Percentiles rank a stretch among this genome's conserved stretches.
phyloP scores from a whole-genome alignment of 2,888 invertebrate species.

The Parnassius apollo region DNA sequence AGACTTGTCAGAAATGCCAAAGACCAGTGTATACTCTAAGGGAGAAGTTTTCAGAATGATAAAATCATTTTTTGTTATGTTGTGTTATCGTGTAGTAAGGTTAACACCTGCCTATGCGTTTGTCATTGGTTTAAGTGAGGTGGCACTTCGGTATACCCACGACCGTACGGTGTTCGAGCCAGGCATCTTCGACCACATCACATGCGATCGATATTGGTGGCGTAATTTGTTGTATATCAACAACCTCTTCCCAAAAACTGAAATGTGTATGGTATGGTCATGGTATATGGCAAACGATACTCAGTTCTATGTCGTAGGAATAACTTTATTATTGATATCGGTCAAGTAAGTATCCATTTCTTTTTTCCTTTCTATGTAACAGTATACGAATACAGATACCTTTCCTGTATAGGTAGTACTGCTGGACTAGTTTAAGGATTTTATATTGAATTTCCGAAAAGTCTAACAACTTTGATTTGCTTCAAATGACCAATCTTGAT shows the following conservation, averaged over 20 bases:
- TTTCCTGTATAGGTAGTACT: too few species aligned
- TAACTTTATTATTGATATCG: constrained; percentile 83
- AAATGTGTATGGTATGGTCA: constrained; percentile 91
- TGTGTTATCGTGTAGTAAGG: constrained; percentile 83
- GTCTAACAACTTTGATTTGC: too few species aligned
- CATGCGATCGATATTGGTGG: constrained; percentile 92
- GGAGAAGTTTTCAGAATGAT: constrained; percentile 61
- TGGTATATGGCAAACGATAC: constrained; percentile 92
- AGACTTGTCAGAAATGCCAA: constrained; percentile 64
- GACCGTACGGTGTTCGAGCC: constrained; percentile 88
- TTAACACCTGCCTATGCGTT: constrained; percentile 91
- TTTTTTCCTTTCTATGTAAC: too few species aligned
- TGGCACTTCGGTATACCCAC: constrained; percentile 86
- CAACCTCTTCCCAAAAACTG: constrained; percentile 87
- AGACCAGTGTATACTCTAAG: constrained; percentile 54
- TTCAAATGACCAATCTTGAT: too few species aligned
- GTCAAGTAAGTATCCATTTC: constrained; percentile 80
- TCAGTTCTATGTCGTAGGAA: constrained; percentile 87
- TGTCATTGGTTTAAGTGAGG: constrained; percentile 87
- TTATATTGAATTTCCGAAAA: too few species aligned
- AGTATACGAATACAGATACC: too few species aligned
- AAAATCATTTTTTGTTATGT: constrained; percentile 73
- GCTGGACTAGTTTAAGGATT: too few species aligned
- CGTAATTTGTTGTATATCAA: constrained; percentile 91
- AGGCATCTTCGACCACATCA: constrained; percentile 85